phyloP scores from a whole-genome alignment of 1,140 invertebrate species.

The Nebria ingens region DNA sequence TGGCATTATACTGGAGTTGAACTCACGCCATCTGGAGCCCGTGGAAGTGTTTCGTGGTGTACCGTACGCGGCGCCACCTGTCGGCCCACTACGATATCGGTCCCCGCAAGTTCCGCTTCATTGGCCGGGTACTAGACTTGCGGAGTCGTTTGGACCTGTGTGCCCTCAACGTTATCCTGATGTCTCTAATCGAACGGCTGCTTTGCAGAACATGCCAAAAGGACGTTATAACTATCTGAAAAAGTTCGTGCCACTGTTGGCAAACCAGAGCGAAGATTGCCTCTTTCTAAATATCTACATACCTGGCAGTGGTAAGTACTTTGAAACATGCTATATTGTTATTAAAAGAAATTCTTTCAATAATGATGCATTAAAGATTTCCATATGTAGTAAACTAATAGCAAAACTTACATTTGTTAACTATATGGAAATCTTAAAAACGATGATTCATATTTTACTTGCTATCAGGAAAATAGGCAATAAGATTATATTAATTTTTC shows the following conservation, averaged over 20 bases:
- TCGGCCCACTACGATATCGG: conserved; percentile 59
- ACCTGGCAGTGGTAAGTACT: conserved; percentile 62
- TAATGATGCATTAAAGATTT: no score
- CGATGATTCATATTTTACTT: no score
- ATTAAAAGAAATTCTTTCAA: no score
- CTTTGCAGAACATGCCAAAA: conserved; percentile 55
- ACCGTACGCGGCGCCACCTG: conserved; percentile 72
- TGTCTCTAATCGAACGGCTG: conserved; percentile 57
- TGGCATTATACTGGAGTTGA: conserved; percentile 61
- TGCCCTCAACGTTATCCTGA: conserved; percentile 69
- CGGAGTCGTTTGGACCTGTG: conserved; percentile 61
- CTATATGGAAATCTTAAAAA: no score
- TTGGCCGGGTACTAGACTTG: conserved; percentile 62
- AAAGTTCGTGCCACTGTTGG: conserved; percentile 51
- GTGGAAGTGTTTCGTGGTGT: conserved; percentile 74
- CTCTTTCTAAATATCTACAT: conserved; percentile 83
- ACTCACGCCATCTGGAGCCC: conserved; percentile 61
- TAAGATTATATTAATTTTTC: no score
- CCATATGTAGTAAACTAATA: no score
- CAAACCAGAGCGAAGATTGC: conserved; percentile 82
- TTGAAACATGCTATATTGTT: background rate
- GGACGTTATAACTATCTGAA: conserved; percentile 55
- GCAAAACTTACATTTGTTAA: no score
- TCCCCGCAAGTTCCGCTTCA: conserved; percentile 53
- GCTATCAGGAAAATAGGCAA: no score